Evolutionary conservation across 30 jellyfish, hydroid and myxozoan genomes (phyloP).

Genomic region (Turritopsis rubra): DNA sequence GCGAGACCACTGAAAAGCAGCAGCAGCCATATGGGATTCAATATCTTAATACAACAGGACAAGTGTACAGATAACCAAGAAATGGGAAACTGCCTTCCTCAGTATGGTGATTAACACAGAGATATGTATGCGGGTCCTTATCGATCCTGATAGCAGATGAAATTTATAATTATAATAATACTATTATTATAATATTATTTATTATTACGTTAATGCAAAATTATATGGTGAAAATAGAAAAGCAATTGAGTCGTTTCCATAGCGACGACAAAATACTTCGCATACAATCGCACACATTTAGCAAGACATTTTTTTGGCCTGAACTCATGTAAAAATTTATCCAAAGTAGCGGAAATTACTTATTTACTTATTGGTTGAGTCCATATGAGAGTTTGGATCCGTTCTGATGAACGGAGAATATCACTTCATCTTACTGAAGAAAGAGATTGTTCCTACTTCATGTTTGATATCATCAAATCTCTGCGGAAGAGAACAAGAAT

Average conservation of each 20-base stretch:
- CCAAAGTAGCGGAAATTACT: neutral
- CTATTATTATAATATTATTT: too few relatives aligned
- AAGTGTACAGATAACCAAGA: neutral
- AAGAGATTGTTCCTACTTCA: neutral
- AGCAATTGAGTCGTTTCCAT: neutral
- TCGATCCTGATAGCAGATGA: too few relatives aligned
- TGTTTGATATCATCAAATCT: neutral
- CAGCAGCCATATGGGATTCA: neutral
- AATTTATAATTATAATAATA: too few relatives aligned
- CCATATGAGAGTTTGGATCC: neutral
- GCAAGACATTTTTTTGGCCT: neutral
- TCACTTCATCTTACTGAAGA: neutral
- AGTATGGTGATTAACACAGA: neutral
- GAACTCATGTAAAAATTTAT: neutral
- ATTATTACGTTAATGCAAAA: neutral
- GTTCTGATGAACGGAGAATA: neutral
- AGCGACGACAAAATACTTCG: neutral
- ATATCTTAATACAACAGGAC: neutral
- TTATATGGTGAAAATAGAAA: neutral
- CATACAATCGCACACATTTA: neutral
- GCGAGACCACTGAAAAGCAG: neutral
- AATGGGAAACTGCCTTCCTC: neutral
- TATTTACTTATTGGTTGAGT: neutral
- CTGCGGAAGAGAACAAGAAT: neutral
- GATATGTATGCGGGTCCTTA: too few relatives aligned